Base-by-base conservation (phyloP, 2,888 invertebrate genomes). In the Drosophila nr. perissopoda region DNA sequence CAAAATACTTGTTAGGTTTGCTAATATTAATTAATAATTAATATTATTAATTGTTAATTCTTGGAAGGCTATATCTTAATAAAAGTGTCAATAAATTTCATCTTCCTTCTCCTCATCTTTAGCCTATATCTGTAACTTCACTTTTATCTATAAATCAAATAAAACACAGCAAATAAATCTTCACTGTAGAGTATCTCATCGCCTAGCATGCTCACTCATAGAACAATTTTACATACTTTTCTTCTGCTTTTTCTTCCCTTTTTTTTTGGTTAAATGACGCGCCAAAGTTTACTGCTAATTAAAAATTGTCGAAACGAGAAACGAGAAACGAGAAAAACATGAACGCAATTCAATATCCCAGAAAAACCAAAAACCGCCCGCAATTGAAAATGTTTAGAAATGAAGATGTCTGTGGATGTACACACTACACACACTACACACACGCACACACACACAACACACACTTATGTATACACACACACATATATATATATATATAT, bases 271-370 rank as follows among this genome's bases (percentile, higher is more conserved):
- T 69, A 59, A 75, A 78, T 70, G 59, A 71, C 73, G 73, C 83
- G 81, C 81, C 54, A 86, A 91, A 91, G 88, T 92, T 91, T 91
- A 92, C 91, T 91, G 92, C 91, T 91, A 91, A 92, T 91, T 91
- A 92, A 91, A 92, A 90, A 90, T 89, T 91, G 83, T 87, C 70
- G 83, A 84, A 85, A 85, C 88, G 77, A 87, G 78, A 88, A 87
- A n/a, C 40, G 10, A 40, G 40, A 8, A 46, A 46, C 46, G 46
- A 16, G 46, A 46, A 25, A 25, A 46, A 89, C 91, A 90, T 89
- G 88, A 85, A 89, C 82, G 82, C 88, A 90, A 90, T 82, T 75
- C 79, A 88, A 87, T 88, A 81, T 38, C 76, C 59, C 52, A 46
- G 25, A 54, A 61, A 69, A 74, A 68, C 70, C 62, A 62, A 65